A percentile compares a stretch with the other conserved stretches of the same genome.
Conservation (phyloP, 2,113 vertebrate genomes). For the Zosterops japonicus region DNA sequence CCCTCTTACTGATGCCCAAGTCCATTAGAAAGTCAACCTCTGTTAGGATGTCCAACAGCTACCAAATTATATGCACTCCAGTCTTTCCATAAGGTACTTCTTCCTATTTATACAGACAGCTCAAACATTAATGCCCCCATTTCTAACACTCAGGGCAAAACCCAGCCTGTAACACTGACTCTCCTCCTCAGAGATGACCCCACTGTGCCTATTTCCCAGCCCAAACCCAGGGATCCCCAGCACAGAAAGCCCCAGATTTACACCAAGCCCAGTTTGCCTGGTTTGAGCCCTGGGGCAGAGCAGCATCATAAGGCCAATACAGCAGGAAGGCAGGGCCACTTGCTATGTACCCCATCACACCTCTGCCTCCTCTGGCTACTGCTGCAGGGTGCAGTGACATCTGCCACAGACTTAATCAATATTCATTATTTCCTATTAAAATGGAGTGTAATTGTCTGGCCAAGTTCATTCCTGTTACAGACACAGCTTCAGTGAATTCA, state of each 20-base stretch:
- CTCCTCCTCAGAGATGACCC: background rate
- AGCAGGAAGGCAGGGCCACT: background rate
- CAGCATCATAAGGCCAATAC: accelerated
- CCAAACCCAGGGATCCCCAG: accelerated
- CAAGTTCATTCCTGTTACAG: background rate
- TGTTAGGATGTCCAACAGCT: background rate
- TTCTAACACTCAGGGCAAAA: background rate
- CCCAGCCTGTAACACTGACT: background rate
- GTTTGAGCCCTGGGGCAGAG: background rate
- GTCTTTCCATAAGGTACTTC: background rate
- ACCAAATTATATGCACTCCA: background rate
- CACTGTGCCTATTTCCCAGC: accelerated
- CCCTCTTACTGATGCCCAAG: background rate
- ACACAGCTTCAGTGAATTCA: background rate
- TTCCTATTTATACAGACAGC: background rate
- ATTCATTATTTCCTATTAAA: background rate
- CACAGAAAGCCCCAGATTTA: background rate
- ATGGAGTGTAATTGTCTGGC: background rate
- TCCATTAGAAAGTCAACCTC: background rate
- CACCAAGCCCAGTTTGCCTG: background rate
- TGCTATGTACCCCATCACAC: accelerated
- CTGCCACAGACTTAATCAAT: background rate
- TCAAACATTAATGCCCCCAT: accelerated
- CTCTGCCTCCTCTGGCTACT: background rate
- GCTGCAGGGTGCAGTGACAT: background rate